A percentile compares a stretch with the other conserved stretches of the same genome.
Evolutionary conservation across 1,140 invertebrate genomes (phyloP).

Genomic region (Pteromalus puparum): DNA sequence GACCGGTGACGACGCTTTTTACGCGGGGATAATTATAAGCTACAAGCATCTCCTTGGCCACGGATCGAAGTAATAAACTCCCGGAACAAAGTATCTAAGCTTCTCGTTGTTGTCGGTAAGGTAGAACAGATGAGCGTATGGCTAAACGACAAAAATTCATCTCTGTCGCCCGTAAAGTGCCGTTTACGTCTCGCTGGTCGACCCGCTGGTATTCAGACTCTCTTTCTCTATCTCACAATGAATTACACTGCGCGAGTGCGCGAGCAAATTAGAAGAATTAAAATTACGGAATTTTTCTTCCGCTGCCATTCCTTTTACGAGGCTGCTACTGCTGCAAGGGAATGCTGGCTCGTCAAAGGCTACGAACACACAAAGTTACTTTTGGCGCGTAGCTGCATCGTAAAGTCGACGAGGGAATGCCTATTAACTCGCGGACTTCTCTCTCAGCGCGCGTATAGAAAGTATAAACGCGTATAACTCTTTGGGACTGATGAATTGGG

Average conservation of each 20-base stretch:
- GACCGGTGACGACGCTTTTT: no score
- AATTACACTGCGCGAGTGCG: neutral
- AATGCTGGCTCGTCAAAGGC: neutral
- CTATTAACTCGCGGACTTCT: neutral
- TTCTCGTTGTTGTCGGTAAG: neutral
- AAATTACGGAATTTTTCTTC: conserved; percentile 1
- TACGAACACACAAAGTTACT: neutral
- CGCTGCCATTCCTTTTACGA: neutral
- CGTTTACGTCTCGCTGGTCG: neutral
- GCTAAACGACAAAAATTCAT: conserved; percentile 1
- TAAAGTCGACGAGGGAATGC: neutral
- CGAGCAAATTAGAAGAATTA: conserved; percentile 24
- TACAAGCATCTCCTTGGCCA: neutral
- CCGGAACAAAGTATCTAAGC: neutral
- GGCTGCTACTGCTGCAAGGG: neutral
- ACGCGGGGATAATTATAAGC: neutral
- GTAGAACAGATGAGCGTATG: neutral
- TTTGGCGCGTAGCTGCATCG: neutral
- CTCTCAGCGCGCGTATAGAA: neutral
- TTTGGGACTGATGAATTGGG: neutral
- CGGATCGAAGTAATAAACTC: neutral
- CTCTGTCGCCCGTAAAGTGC: neutral
- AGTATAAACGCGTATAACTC: neutral
- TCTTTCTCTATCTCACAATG: neutral
- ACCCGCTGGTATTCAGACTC: neutral